Conservation (phyloP, 2,113 vertebrate species). For the Notiomystis cincta region DNA sequence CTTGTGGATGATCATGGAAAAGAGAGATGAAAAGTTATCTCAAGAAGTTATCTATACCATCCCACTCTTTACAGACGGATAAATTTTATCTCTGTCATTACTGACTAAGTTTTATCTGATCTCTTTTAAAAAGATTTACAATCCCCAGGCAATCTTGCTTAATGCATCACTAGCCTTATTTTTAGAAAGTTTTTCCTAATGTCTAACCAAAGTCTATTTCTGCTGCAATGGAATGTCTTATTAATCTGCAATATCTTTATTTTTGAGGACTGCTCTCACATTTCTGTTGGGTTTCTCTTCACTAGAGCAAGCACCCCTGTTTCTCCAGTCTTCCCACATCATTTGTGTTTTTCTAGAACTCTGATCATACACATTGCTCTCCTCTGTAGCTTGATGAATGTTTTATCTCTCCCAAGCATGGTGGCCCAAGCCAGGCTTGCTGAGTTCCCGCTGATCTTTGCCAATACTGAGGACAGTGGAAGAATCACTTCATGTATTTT, state of each 20-base stretch:
- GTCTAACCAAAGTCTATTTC: slow-evolving; percentile 17
- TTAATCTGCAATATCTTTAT: background rate
- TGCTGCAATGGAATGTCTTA: slow-evolving; percentile 1
- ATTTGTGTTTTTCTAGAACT: background rate
- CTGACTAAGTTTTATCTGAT: slow-evolving; percentile 34
- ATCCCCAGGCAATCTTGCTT: background rate
- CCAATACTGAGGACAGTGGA: background rate
- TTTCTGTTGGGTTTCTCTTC: background rate
- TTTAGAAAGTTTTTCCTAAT: slow-evolving; percentile 34
- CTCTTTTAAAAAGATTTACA: background rate
- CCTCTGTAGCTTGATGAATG: background rate
- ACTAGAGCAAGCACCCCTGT: background rate
- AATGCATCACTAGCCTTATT: slow-evolving; percentile 5
- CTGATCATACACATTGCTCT: background rate
- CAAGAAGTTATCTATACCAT: background rate
- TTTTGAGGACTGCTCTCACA: background rate
- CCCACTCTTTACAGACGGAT: background rate
- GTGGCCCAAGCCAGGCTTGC: background rate
- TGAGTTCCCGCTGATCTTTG: background rate
- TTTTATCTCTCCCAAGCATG: background rate
- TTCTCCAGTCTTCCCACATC: background rate
- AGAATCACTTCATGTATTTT: background rate
- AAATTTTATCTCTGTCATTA: slow-evolving; percentile 16
- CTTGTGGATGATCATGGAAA: slow-evolving; percentile 7
- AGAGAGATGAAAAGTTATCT: slow-evolving; percentile 16